A percentile compares a stretch with the other conserved stretches of the same genome.
phyloP scores from a whole-genome alignment of 2,797 vertebrate genomes.

The Hemitrygon akajei region DNA sequence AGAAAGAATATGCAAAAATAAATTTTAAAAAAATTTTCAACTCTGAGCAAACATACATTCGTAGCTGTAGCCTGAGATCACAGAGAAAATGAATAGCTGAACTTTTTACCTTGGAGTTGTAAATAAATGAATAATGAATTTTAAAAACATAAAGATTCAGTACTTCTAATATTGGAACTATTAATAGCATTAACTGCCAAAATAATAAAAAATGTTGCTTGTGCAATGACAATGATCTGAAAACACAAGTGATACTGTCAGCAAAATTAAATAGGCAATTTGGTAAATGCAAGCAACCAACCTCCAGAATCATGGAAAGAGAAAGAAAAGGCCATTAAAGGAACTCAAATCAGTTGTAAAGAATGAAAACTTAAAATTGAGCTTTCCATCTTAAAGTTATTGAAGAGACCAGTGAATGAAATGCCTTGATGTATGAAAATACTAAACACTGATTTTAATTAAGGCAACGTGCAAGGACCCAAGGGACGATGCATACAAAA shows the following conservation, averaged over 20 bases:
- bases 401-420: too few species aligned
- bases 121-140: too few species aligned
- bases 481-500: too few species aligned
- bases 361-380: too few species aligned
- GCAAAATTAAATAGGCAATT: not conserved
- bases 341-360: too few species aligned
- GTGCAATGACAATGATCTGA: not conserved
- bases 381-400: too few species aligned
- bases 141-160: too few species aligned
- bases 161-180: not conserved
- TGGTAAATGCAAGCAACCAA: not conserved
- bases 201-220: not conserved
- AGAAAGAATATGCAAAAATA: not conserved
- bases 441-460: not conserved
- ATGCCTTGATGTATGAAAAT: too few species aligned
- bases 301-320: not conserved
- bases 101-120: not conserved
- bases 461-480: not conserved
- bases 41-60: not conserved
- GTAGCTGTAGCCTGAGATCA: not conserved
- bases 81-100: not conserved
- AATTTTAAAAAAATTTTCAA: not conserved
- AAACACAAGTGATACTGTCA: not conserved
- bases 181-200: not conserved
- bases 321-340: not conserved